Base-by-base conservation (phyloP, 2,888 invertebrate genomes). In the Nomada flava region DNA sequence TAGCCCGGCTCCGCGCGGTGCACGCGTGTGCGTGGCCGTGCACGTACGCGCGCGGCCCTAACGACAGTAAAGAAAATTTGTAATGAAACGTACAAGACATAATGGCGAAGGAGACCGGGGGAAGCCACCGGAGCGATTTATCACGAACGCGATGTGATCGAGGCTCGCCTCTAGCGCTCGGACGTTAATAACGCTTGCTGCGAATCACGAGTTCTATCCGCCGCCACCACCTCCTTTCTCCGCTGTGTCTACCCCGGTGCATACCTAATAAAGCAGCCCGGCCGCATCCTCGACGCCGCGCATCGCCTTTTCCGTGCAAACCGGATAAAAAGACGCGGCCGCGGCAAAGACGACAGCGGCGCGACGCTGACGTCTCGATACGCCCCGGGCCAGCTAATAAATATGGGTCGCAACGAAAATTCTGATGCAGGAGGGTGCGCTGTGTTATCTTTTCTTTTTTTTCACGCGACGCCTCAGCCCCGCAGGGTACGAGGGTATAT, bases 121-220 rank as follows among this genome's bases (percentile, higher is more conserved):
- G 89, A 90, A 91, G 90, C 90, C 90, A 91, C 89, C 86, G 91
- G 84, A 91, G 91, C 91, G 91, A 92, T 92, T 92, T 92, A 92
- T 92, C 92, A 92, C 91, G 90, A 91, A 90, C 88, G 88, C 89
- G 90, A 90, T 92, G 92, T 91, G 92, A 92, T 92, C 92, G 90
- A 91, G 86, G 88, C 89, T 91, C 88, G 92, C 92, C 91, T 90
- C 90, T 89, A 91, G 92, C 91, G 89, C 90, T 90, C 59, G 90
- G 91, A 92, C 91, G 92, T 93, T 93, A 92, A 92, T 93, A 93
- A 92, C 92, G 89, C 90, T 88, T 89, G 79, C 85, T 89, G 89
- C 90, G 91, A 91, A 91, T 92, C 92, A 91, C 91, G 89, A 89
- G 20, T 87, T 86, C 87, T 87, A 89, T 90, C 86, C 87, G 20